Base-by-base conservation (phyloP, 2,113 vertebrate genomes). In the Gadus macrocephalus region DNA sequence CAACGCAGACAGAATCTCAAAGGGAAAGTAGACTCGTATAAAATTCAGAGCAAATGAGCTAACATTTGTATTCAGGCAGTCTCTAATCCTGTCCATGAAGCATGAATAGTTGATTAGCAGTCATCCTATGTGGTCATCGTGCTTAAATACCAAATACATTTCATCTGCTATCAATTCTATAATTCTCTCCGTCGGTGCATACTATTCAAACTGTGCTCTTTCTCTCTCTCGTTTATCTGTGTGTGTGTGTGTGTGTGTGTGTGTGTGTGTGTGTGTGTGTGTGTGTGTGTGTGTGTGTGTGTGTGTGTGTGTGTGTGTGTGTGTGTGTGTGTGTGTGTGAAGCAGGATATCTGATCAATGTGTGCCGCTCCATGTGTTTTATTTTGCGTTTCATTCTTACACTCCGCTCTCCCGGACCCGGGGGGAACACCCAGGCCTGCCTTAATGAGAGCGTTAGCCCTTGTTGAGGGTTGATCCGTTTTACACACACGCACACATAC, bases 401-500 rank as follows among this genome's bases (percentile, higher is more conserved):
- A 81, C 75, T 76, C 68, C 76, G 2, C 42, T 49, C 42, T 12
- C 8, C 42, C 42, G 1, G 42, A 83, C 77, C 78, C 65, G 73
- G 61, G 68, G 68, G 12, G 49, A 82, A 79, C 65, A 75, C 85
- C 81, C 61, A 77, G 80, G 68, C 58, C 77, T 78, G 70, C 58
- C 59, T n/a, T 1, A 53, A 78, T 69, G 61, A 80, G 5, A n/a
- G 55, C n/a, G 61, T 60, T 35, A 35, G 6, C 31, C 28, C 60
- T 49, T 49, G 75, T 72, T 75, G 64, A 73, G 25, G 14, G 17
- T 67, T 42, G 17, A 16, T 1, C 60, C 15, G n/a, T 20, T 25
- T 22, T 8, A 62, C 20, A 62, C 55, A 58, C 55, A 58, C 15
- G 14, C 55, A 58, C 55, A 58, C 55, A 58, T 14, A 58, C 55